Evolutionary conservation across 2,113 vertebrate species (phyloP), one percentile per base, ranked within the genome.

Genomic region (Nibea coibor): DNA sequence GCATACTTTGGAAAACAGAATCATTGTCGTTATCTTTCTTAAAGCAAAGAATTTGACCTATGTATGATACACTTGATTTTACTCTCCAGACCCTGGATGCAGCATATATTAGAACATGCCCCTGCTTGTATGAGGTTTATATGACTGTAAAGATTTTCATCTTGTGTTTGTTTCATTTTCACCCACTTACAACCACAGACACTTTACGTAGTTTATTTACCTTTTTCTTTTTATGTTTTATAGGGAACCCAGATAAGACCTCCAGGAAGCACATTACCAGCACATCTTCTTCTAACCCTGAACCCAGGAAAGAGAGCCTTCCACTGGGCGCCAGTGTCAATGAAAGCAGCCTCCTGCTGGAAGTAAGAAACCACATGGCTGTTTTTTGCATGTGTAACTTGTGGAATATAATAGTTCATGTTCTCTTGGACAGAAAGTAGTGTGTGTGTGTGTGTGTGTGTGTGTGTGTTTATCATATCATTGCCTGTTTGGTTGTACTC

Each of bases 271-370:
- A 94, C 47, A 65, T 77, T 43, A 80, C 78, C 83, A 91, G 80
- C 85, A 59, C 89, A n/a, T 24, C 91, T 62, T 83, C 93, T 69
- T 89, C 57, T 47, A 92, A 87, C 87, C 85, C 92, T 64, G 94
- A 96, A 78, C 84, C 66, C 2, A 92, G 94, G 64, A 96, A 96
- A 88, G 96, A 96, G 58, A 88, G 91, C 35, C 48, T 72, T 22
- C 67, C 88, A 1, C 35, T 74, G 65, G 88, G 88, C 65, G 75
- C 86, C 53, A 4, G 81, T 0, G 82, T 95, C 81, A 95, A 94
- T 82, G 98, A 99, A 92, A 97, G 96, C 86, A 91, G 93, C 90
- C 95, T 98, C 76, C 93, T 99, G n/a, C 94, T 98, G 82, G 97
- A 99, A 93, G 97, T 98, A 94, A 95, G 96, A 74, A 71, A 73